Evolutionary conservation across 2,797 vertebrate genomes (phyloP), one percentile per base, ranked within the genome.

Genomic region (Cryptoblepharus egeriae): DNA sequence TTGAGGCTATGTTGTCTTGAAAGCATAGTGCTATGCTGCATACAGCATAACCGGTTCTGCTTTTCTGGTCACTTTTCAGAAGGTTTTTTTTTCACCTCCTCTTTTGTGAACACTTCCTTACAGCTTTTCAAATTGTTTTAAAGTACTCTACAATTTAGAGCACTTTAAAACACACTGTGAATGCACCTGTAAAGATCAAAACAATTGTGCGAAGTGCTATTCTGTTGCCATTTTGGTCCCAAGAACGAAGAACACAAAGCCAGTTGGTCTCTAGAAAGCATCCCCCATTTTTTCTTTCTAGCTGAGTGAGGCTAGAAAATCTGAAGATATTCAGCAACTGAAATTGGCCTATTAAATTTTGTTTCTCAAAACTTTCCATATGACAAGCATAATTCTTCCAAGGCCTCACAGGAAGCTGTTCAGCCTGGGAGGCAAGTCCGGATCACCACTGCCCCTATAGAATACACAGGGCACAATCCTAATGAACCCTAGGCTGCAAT

Each of bases 81-180:
- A 32, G 15, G 12, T 32, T 30, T 42, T 39, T n/a, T 37, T 9
- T 2, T 5, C 12, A n/a, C 37, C 30, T 22, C 20, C 20, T 61
- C 28, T 35, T 71, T 39, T 63, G 58, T 71, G 67, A 83, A 69
- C 28, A 55, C 68, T 77, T 20, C 7, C 26, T 77, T 64, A 26
- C 49, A 77, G 28, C 57, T 71, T 55, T 77, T 55, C 15, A 69
- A 45, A 69, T 79, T 63, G 37, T 67, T 65, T 65, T 39, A 42
- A 75, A 60, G 52, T 58, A 75, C 72, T 68, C 63, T 81, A 68
- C 80, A 81, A 75, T 82, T 77, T 77, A 77, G 45, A 55, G 58
- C 68, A 71, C 42, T 77, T 77, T 63, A 68, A 82, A 82, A 77
- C 28, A 45, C 70, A 1, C 45, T 77, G 20, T 71, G 58, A 63